A percentile compares a stretch with the other conserved stretches of the same genome.
Evolutionary conservation across 2,797 vertebrate genomes (phyloP).

Genomic region (Notolepis coatsorum): DNA sequence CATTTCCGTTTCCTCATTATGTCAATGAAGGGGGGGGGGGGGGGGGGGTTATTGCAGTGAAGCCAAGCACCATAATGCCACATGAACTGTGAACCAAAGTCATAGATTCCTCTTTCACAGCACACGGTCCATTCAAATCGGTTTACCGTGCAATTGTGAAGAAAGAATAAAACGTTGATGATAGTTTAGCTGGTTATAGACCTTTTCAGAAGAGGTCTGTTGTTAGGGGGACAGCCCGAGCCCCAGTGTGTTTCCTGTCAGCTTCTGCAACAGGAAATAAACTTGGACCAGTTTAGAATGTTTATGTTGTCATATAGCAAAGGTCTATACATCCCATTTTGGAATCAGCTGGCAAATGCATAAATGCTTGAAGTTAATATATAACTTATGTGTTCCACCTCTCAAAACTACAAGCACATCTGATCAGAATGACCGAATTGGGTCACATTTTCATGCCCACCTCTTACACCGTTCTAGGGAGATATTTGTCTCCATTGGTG

Average conservation of each 20-base stretch:
- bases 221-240: too few relatives aligned
- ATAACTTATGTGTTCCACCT: not conserved
- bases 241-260: too few relatives aligned
- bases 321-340: too few relatives aligned
- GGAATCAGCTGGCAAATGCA: not conserved
- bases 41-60: conserved; percentile 33
- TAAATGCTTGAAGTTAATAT: conserved; percentile 10
- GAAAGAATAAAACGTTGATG: not conserved
- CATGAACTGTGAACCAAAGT: conserved; percentile 42
- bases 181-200: too few relatives aligned
- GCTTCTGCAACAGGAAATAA: too few relatives aligned
- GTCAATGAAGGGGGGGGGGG: conserved; percentile 27
- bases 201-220: too few relatives aligned
- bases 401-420: conserved; percentile 43
- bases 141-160: conserved; percentile 3
- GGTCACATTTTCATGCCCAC: not conserved
- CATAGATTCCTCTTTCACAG: conserved; percentile 36
- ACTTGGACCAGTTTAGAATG: too few relatives aligned
- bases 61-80: conserved; percentile 30
- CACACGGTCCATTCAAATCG: conserved; percentile 17
- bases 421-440: not conserved
- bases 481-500: conserved; percentile 2
- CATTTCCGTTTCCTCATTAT: conserved; percentile 22
- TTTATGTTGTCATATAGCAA: too few relatives aligned
- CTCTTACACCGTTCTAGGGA: not conserved